Conservation (phyloP, 2,797 vertebrate species). For the Varecia variegata region DNA sequence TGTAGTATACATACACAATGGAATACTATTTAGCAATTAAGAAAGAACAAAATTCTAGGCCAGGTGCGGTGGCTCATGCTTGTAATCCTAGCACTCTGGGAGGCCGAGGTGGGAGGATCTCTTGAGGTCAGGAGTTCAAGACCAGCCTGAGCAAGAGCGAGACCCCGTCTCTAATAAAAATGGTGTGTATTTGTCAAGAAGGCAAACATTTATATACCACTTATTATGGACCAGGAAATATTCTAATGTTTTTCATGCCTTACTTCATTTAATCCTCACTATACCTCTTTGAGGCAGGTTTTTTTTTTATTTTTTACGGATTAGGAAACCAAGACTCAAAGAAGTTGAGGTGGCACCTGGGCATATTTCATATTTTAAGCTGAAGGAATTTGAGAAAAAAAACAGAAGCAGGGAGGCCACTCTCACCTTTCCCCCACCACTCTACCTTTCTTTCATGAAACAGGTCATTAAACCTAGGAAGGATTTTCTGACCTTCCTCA, state of each 20-base stretch:
- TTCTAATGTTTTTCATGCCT: neutral
- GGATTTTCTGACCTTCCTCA: neutral
- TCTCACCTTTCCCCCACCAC: neutral
- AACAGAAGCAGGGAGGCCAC: neutral
- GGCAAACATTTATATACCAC: neutral
- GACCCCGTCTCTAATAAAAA: too few relatives aligned
- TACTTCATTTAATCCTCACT: neutral
- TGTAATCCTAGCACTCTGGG: neutral
- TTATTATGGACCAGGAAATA: neutral
- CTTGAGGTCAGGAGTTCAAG: neutral
- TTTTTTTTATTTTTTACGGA: neutral
- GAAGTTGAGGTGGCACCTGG: neutral
- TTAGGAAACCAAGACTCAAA: slow-evolving; percentile 1
- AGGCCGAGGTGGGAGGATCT: neutral
- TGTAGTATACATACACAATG: neutral
- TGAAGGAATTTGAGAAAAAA: neutral
- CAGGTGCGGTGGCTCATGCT: neutral
- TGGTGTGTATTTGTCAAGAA: neutral
- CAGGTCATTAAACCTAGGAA: neutral
- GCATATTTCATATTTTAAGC: neutral
- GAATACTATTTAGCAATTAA: neutral
- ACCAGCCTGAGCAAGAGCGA: too few relatives aligned
- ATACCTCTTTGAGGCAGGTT: neutral
- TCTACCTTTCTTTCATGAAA: neutral
- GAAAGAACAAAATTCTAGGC: neutral